Percentiles rank a stretch among this genome's conserved stretches.
Evolutionary conservation across 2,888 invertebrate species (phyloP).

Genomic region (Philopedon plagiatum): DNA sequence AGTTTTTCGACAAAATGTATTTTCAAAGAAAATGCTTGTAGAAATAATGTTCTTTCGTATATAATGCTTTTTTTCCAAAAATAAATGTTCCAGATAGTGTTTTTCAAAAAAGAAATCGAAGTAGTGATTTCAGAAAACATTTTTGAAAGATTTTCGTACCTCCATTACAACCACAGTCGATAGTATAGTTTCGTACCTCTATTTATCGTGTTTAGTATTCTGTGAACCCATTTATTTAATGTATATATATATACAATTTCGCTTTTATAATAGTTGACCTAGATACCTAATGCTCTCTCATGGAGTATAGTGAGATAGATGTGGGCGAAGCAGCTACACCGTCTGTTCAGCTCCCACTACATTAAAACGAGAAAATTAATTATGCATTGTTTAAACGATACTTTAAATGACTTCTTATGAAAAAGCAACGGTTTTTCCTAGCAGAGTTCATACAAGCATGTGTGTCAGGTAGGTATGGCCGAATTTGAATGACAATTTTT

Average conservation of each 20-base stretch:
- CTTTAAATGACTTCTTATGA: not conserved
- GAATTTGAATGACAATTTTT: not conserved
- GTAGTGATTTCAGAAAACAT: no score
- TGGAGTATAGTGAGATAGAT: constrained; percentile 19
- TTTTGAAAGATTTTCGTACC: not conserved
- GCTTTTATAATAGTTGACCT: constrained; percentile 47
- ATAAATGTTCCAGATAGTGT: no score
- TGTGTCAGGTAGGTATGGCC: not conserved
- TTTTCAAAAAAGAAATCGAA: no score
- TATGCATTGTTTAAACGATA: not conserved
- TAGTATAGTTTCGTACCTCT: no score
- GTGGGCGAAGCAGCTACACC: constrained; percentile 32
- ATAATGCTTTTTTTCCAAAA: no score
- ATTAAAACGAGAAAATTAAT: constrained; percentile 1
- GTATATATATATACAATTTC: constrained; percentile 31
- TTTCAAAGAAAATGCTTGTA: no score
- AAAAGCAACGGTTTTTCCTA: not conserved
- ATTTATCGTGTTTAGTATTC: constrained; percentile 8
- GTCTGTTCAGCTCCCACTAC: constrained; percentile 18
- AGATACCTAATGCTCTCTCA: constrained; percentile 43
- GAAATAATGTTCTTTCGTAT: no score
- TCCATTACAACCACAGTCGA: not conserved
- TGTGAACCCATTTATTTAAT: constrained; percentile 15
- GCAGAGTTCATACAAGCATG: no score
- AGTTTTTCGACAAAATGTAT: no score